Evolutionary conservation across 1,140 invertebrate genomes (phyloP).

Genomic region (Oreohelix idahoensis): DNA sequence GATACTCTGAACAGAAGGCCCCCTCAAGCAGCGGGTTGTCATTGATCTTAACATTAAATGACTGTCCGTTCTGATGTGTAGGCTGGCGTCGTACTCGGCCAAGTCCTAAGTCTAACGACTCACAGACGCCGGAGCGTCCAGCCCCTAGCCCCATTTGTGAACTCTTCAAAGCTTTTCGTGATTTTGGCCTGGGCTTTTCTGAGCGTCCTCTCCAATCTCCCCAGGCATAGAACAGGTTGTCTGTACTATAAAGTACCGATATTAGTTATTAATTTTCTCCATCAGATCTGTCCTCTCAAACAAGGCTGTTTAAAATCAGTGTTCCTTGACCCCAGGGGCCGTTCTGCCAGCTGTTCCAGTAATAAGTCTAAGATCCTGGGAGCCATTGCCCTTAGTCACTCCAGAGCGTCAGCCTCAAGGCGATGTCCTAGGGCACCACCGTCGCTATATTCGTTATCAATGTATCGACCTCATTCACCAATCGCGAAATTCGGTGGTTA

Average conservation of each 20-base stretch:
- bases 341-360: no score
- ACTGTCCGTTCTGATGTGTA: not conserved
- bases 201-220: no score
- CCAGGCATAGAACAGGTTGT: not conserved
- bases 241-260: not conserved
- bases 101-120: not conserved
- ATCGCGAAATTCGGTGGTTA: no score
- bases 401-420: no score
- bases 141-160: not conserved
- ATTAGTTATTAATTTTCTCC: not conserved
- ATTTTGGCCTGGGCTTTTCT: not conserved
- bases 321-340: no score
- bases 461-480: no score
- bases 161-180: not conserved
- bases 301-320: not conserved
- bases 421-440: no score
- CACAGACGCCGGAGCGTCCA: not conserved
- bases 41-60: not conserved
- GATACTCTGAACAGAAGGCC: not conserved
- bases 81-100: not conserved
- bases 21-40: constrained; percentile 8
- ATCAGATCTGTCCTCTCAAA: no score
- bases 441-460: no score
- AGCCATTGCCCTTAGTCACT: no score
- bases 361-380: no score